A percentile compares a stretch with the other conserved stretches of the same genome.
These are phyloP conservation scores for Sinocyclocheilus grahami DNA, from an alignment of 2,113 vertebrate species.

Conservation along the genomic window DNA sequence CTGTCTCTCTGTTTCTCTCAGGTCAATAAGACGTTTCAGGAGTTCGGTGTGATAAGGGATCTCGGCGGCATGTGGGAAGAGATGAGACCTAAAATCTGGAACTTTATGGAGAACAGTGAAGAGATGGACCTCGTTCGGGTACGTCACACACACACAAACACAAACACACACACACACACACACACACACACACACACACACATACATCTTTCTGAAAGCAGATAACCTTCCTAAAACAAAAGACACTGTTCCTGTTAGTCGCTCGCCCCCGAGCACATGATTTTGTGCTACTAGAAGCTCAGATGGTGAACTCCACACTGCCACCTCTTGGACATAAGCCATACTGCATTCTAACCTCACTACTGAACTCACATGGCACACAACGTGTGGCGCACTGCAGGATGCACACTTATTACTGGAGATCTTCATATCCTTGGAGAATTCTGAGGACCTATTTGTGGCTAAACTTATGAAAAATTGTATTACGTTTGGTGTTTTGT, in stretches of 20 bases:
- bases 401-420: neutral
- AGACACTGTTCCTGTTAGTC: slow-evolving; percentile 14
- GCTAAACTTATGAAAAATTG: neutral
- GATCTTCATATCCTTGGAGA: neutral
- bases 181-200: neutral
- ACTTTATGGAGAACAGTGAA: slow-evolving; percentile 90
- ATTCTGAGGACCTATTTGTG: neutral
- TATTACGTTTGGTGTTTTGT: neutral
- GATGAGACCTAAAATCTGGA: slow-evolving; percentile 87
- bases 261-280: neutral
- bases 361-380: slow-evolving; percentile 36
- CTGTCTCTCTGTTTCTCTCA: slow-evolving; percentile 61
- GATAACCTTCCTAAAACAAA: neutral
- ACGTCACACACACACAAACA: slow-evolving; percentile 61
- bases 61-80: slow-evolving; percentile 95
- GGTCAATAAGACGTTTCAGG: slow-evolving; percentile 98
- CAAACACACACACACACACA: too few species aligned
- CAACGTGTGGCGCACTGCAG: slow-evolving; percentile 12
- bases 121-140: slow-evolving; percentile 96
- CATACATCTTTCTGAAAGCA: neutral
- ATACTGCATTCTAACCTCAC: slow-evolving; percentile 25
- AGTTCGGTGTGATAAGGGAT: slow-evolving; percentile 89
- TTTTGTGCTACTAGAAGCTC: neutral
- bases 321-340: slow-evolving; percentile 60
- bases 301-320: neutral